Conservation (phyloP, 2,888 invertebrate genomes). For the Mantis religiosa region DNA sequence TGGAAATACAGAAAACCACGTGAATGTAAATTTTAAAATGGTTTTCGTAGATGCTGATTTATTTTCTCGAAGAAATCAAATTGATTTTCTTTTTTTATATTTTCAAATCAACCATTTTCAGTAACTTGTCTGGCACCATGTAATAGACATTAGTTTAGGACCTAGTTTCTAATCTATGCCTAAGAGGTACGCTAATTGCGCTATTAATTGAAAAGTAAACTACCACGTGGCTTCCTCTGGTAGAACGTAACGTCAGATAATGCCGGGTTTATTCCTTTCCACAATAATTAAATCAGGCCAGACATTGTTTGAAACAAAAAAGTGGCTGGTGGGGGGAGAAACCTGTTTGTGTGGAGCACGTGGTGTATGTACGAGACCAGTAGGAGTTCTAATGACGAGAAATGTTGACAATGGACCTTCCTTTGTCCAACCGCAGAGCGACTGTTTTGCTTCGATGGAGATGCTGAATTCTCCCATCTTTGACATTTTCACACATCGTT, state of each 20-base stretch:
- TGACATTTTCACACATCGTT: not conserved
- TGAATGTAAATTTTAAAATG: too few relatives aligned
- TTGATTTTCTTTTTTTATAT: too few relatives aligned
- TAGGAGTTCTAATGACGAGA: not conserved
- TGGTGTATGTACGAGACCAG: not conserved
- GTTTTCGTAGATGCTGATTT: too few relatives aligned
- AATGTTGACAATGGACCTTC: too few relatives aligned
- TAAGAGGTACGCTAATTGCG: not conserved
- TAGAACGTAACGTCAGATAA: not conserved
- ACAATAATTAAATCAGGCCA: not conserved
- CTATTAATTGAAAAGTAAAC: not conserved
- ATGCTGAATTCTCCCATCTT: not conserved
- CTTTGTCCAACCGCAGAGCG: not conserved
- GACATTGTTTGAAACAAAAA: not conserved
- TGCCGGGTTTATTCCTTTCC: not conserved
- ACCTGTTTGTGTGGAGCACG: not conserved
- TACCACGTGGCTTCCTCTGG: not conserved
- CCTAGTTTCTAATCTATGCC: not conserved
- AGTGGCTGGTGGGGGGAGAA: not conserved
- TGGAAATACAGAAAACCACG: too few relatives aligned
- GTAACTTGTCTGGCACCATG: too few relatives aligned
- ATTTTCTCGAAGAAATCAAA: too few relatives aligned
- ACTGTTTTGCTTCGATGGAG: not conserved
- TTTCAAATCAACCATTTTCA: too few relatives aligned
- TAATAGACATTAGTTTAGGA: too few relatives aligned